Base-by-base conservation (phyloP, 2,888 invertebrate species). In the Drosophila lutescens region DNA sequence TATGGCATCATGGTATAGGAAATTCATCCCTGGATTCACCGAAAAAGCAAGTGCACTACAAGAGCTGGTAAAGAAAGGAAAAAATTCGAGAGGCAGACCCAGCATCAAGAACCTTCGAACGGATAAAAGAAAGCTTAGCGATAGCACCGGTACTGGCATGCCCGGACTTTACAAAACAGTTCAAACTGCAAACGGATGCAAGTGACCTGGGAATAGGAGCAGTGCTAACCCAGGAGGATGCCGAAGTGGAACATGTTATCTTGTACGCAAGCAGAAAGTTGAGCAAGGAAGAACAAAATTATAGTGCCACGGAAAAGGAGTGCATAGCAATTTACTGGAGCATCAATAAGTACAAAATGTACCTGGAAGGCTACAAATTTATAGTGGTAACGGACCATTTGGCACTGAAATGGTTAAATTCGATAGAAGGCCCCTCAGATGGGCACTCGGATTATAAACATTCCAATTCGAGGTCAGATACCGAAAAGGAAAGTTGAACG, bases 131-230 rank as follows among this genome's bases (percentile, higher is more conserved):
- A 2, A 40, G 54, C 4, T 17, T 54, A 1, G 41, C 54, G 8
- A 26, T 15, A 20, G 36, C 50, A 36, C 50, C 50, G 7, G 17
- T 50, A 1, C 34, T 50, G 34, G 34, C 50, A 6, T 50, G 20
- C 8, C 50, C 34, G 0, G 32, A 49, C 17, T 32, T 34, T 12
- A 34, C 15, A 1, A 49, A 49, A 49, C 12, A 15, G 12, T 34
- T 9, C 40, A 40, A 15, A 15, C 15, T 40, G 40, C 9, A 15
- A 15, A n/a, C n/a, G n/a, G 38, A 38, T 38, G 38, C 38, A 38
- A n/a, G 38, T n/a, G n/a, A 38, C 13, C 7, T 38, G n/a, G 38
- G 38, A n/a, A 38, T 38, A 38, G 7, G 7, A n/a, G n/a, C 38
- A 38, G 38, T 38, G 4, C 1, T n/a, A n/a, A 38, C 7, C 38